A percentile compares a stretch with the other conserved stretches of the same genome.
phyloP scores from a whole-genome alignment of 1,140 invertebrate species.

The Pectinophora gossypiella region DNA sequence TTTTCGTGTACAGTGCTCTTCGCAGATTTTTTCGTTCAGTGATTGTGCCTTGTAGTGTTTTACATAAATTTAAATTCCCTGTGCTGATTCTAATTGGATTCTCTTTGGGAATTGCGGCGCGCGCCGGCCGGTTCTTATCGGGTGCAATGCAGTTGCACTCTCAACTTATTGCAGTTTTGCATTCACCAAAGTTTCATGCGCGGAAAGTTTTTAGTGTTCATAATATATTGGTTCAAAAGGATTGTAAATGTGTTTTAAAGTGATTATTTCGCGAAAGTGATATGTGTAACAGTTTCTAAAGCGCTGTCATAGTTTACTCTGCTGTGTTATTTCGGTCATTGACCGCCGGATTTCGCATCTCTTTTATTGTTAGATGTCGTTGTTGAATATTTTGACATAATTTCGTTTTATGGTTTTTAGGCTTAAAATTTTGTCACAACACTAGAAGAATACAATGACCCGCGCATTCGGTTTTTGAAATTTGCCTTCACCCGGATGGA shows the following conservation, averaged over 20 bases:
- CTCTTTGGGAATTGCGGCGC: conserved; percentile 67
- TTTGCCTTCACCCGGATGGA: conserved; percentile 66
- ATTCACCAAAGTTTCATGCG: conserved; percentile 71
- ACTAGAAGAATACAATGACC: conserved; percentile 67
- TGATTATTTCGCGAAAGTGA: conserved; percentile 62
- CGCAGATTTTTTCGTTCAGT: conserved; percentile 48
- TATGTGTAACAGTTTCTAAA: conserved; percentile 60
- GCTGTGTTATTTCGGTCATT: conserved; percentile 74
- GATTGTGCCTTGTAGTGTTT: conserved; percentile 61
- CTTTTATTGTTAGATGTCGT: conserved; percentile 58
- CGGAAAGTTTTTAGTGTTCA: conserved; percentile 70
- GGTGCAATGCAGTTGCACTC: conserved; percentile 75
- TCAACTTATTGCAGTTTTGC: conserved; percentile 74
- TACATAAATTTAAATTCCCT: conserved; percentile 39
- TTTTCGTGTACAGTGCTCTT: conserved; percentile 66
- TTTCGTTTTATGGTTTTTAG: conserved; percentile 64
- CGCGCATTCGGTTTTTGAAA: conserved; percentile 70
- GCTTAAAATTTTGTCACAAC: conserved; percentile 57
- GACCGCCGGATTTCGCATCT: conserved; percentile 73
- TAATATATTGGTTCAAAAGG: conserved; percentile 42
- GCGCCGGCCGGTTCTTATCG: conserved; percentile 75
- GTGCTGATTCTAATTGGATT: conserved; percentile 65
- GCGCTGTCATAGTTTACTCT: conserved; percentile 64
- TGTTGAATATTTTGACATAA: conserved; percentile 49
- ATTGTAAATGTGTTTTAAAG: conserved; percentile 63